Conservation (phyloP, 2,888 invertebrate genomes). For the Strigamia transsilvanica region DNA sequence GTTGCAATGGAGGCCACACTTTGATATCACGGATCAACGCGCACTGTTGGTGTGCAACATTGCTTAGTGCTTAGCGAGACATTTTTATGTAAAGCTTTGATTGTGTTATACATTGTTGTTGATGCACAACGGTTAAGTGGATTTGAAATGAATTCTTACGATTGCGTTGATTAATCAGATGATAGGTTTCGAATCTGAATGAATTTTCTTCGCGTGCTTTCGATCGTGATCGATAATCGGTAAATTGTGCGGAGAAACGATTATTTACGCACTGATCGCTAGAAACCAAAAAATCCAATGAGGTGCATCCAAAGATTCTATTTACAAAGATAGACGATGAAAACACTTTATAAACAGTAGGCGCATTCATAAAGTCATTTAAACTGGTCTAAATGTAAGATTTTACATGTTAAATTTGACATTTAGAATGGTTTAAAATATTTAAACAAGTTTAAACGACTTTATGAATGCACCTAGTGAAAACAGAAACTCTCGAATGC, state of each 20-base stretch:
- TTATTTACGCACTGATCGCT: neutral
- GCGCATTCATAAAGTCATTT: no score
- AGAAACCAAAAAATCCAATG: no score
- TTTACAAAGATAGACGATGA: no score
- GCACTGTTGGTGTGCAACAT: neutral
- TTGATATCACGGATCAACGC: conserved; percentile 29
- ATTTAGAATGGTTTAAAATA: no score
- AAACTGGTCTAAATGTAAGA: no score
- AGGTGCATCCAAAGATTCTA: no score
- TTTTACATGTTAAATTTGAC: no score
- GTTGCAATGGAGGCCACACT: conserved; percentile 9
- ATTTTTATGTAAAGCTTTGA: neutral
- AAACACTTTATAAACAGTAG: no score
- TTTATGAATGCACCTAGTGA: no score
- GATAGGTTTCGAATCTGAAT: neutral
- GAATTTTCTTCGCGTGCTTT: neutral
- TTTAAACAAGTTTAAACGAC: no score
- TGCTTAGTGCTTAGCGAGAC: neutral
- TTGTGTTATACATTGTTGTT: neutral
- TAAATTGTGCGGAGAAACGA: neutral
- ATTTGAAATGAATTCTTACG: neutral
- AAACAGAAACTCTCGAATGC: no score
- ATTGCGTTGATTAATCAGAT: neutral
- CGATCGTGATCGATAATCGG: neutral
- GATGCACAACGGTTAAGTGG: neutral